Percentiles rank a stretch among this genome's conserved stretches.
These are phyloP conservation scores for Cecropterus lyciades DNA, from an alignment of 1,140 invertebrate genomes.

Conservation along the genomic window DNA sequence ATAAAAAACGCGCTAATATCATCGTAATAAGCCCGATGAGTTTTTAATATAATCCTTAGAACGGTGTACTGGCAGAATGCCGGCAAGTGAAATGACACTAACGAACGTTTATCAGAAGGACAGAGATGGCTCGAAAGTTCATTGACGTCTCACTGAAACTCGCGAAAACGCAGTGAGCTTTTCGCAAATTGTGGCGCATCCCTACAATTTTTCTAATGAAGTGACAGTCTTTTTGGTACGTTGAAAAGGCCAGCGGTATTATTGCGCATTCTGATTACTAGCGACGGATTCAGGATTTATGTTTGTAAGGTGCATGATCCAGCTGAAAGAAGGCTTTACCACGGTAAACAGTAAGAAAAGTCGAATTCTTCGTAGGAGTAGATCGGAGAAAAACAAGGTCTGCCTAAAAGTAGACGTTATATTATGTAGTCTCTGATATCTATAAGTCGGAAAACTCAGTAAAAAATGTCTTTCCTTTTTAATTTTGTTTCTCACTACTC, in stretches of 20 bases:
- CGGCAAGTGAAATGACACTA: conserved; percentile 22
- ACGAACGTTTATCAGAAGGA: conserved; percentile 12
- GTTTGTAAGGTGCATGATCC: too few relatives aligned
- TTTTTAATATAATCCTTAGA: background rate
- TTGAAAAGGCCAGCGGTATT: background rate
- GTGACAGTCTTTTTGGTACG: conserved; percentile 6
- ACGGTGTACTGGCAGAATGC: conserved; percentile 1
- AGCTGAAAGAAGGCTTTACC: too few relatives aligned
- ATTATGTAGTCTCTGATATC: too few relatives aligned
- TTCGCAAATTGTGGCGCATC: conserved; percentile 6
- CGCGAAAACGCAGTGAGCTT: conserved; percentile 13
- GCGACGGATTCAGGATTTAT: background rate
- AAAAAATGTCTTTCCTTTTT: too few relatives aligned
- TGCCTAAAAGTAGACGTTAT: too few relatives aligned
- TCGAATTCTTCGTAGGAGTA: too few relatives aligned
- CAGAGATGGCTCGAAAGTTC: conserved; percentile 24
- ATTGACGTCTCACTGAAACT: conserved; percentile 15
- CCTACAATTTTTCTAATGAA: conserved; percentile 19
- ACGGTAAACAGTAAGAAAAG: too few relatives aligned
- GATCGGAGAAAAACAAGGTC: too few relatives aligned
- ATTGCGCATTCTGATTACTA: background rate
- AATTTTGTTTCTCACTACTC: too few relatives aligned
- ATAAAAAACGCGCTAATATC: background rate
- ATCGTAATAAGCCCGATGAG: background rate
- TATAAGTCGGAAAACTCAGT: too few relatives aligned